Conservation (phyloP, 2,113 vertebrate species). For the Calidris pugnax region DNA sequence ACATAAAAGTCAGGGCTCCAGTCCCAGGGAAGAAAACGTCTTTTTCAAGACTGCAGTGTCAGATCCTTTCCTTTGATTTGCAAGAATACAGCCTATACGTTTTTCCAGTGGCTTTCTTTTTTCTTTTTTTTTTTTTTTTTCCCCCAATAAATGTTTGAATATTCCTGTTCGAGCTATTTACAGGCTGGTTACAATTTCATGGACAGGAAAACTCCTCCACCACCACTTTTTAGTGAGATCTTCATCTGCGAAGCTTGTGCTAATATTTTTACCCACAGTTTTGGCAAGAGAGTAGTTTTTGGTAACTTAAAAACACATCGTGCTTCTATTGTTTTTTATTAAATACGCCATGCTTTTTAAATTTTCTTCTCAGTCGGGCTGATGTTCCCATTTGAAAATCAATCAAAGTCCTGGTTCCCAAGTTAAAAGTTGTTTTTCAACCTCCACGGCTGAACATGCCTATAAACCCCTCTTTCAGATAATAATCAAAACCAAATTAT, state of each 20-base stretch:
- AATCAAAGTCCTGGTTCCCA: not conserved
- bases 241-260: not conserved
- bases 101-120: not conserved
- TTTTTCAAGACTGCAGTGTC: accelerated
- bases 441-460: not conserved
- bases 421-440: not conserved
- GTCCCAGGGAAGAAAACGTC: not conserved
- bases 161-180: not conserved
- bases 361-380: not conserved
- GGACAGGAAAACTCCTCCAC: not conserved
- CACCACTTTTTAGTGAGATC: not conserved
- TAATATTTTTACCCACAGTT: not conserved
- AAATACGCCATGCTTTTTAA: not conserved
- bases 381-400: not conserved
- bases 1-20: not conserved
- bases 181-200: not conserved
- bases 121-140: not conserved
- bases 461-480: not conserved
- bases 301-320: not conserved
- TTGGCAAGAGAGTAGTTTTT: not conserved
- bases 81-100: not conserved
- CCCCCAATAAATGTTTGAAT: not conserved
- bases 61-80: not conserved
- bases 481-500: not conserved
- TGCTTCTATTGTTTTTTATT: not conserved